Evolutionary conservation across 2,888 invertebrate species (phyloP).

Genomic region (Ferrisia virgata): DNA sequence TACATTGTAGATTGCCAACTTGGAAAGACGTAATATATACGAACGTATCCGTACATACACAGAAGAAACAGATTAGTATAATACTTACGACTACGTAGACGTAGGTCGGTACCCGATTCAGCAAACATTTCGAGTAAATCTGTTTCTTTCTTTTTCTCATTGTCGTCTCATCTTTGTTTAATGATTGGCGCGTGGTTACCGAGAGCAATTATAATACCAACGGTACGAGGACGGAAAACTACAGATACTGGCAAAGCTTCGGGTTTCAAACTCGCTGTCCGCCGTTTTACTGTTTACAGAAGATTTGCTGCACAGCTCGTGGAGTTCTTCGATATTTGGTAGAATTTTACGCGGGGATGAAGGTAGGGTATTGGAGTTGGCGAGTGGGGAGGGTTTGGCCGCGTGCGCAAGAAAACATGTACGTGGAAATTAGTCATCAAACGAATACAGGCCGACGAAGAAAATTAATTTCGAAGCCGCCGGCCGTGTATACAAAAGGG

Average conservation of each 20-base stretch:
- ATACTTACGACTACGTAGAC: background rate
- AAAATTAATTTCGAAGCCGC: constrained; percentile 12
- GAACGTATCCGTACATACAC: background rate
- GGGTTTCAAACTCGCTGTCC: background rate
- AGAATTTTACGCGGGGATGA: background rate
- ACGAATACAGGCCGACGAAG: background rate
- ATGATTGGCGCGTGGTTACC: constrained; percentile 1
- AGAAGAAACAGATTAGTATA: background rate
- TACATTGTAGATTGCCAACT: background rate
- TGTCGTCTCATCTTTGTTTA: too few relatives aligned
- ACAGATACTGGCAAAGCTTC: background rate
- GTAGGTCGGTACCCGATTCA: background rate
- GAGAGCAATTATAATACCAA: background rate
- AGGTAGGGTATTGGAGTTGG: background rate
- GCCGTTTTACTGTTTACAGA: background rate
- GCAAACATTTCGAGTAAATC: background rate
- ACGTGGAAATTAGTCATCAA: constrained; percentile 14
- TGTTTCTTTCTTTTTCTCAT: too few relatives aligned
- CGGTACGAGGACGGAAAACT: too few relatives aligned
- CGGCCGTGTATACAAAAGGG: background rate
- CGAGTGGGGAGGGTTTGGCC: too few relatives aligned
- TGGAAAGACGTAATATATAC: background rate
- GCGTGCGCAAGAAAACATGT: background rate
- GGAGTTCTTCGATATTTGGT: background rate
- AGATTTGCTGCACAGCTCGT: background rate